phyloP scores from a whole-genome alignment of 92 coral and sea anemone genomes.

The Blastomussa wellsi region DNA sequence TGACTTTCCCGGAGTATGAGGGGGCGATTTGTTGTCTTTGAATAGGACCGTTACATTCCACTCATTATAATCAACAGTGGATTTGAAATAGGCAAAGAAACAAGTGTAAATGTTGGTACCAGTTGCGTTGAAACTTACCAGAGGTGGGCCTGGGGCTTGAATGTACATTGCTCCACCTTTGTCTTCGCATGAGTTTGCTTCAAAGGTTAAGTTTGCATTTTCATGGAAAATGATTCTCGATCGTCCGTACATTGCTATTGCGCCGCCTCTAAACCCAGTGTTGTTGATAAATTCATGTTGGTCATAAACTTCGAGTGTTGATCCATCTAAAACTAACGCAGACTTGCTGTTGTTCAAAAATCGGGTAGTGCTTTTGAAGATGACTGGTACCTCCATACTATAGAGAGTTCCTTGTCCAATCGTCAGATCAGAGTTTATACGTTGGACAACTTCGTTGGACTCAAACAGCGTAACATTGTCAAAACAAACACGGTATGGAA shows the following conservation, averaged over 20 bases:
- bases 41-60: slow-evolving; percentile 74
- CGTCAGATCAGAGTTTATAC: slow-evolving; percentile 37
- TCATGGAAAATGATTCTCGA: slow-evolving; percentile 62
- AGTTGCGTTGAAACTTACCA: slow-evolving; percentile 76
- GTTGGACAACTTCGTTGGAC: slow-evolving; percentile 53
- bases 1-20: slow-evolving; percentile 53
- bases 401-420: slow-evolving; percentile 89
- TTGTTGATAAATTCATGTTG: slow-evolving; percentile 61
- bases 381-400: slow-evolving; percentile 71
- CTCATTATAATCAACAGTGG: slow-evolving; percentile 35
- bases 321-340: slow-evolving; percentile 81
- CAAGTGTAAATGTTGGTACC: slow-evolving; percentile 68
- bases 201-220: slow-evolving; percentile 61
- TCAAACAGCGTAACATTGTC: slow-evolving; percentile 49
- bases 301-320: slow-evolving; percentile 61
- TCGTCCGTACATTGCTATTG: slow-evolving; percentile 82
- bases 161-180: slow-evolving; percentile 94
- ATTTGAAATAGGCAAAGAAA: slow-evolving; percentile 64
- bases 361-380: slow-evolving; percentile 46
- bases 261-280: slow-evolving; percentile 86
- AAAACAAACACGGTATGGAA: slow-evolving; percentile 62
- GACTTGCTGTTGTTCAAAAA: slow-evolving; percentile 65
- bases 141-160: slow-evolving; percentile 82
- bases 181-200: slow-evolving; percentile 60
- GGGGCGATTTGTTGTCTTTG: slow-evolving; percentile 58